A percentile compares a stretch with the other conserved stretches of the same genome.
Conservation (phyloP, 2,797 vertebrate genomes). For the Rachycentron canadum region DNA sequence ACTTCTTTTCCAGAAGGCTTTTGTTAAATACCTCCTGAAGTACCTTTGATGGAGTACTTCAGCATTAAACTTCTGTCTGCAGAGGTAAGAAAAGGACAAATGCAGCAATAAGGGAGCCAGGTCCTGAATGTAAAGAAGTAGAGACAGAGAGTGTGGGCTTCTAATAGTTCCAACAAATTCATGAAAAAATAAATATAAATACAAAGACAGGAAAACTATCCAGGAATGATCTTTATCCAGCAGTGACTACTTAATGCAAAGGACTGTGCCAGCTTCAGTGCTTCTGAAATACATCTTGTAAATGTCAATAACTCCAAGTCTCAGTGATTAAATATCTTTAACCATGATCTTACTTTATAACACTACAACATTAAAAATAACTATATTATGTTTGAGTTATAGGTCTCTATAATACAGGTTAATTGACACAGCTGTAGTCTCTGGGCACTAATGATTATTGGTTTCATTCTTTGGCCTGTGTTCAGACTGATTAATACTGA, state of each 20-base stretch:
- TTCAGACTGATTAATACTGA: not conserved
- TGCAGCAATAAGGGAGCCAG: constrained; percentile 13
- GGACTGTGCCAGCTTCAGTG: not conserved
- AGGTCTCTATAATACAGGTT: not conserved
- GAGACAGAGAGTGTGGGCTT: not conserved
- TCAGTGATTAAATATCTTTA: not conserved
- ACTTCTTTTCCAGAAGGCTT: constrained; percentile 60
- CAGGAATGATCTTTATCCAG: not conserved
- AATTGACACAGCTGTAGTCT: too few relatives aligned
- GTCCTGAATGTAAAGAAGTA: constrained; percentile 36
- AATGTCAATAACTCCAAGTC: not conserved
- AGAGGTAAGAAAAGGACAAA: constrained; percentile 33
- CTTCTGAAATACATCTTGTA: not conserved
- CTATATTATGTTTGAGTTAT: not conserved
- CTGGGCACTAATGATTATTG: not conserved
- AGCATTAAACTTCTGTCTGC: constrained; percentile 55
- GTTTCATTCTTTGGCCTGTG: not conserved
- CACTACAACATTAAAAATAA: not conserved
- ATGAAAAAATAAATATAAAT: constrained; percentile 13
- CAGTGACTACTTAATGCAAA: not conserved
- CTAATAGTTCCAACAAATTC: constrained; percentile 10
- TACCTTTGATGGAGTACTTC: constrained; percentile 60
- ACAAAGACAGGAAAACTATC: not conserved
- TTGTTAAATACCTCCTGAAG: constrained; percentile 65
- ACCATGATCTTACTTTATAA: not conserved